Base-by-base conservation (phyloP, 64 coral and sea anemone genomes). In the Montipora cactus region DNA sequence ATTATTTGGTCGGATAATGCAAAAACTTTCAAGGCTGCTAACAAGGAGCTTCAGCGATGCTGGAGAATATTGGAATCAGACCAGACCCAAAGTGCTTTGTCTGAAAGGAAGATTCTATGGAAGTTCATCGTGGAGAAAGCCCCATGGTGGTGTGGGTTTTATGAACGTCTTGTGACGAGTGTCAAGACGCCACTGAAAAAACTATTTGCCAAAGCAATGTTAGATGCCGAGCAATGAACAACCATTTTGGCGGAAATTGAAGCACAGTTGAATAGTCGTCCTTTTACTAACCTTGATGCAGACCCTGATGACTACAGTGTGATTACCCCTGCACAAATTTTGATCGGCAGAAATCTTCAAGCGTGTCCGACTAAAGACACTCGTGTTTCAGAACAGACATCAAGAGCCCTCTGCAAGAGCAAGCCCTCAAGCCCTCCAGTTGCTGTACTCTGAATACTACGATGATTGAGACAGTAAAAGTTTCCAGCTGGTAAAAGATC, bases 261-360 rank as follows among this genome's bases (percentile, higher is more conserved):
- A 44, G 47, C 78, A 48, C 78, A 80, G 52, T 14, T 80, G 47
- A 80, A 80, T 1, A 80, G 78, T 49, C 78, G 78, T 50, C 78
- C 78, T 49, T 4, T 80, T 49, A 80, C 7, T 49, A 49, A 80
- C 78, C 44, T 80, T 58, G 78, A 1, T 49, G 78, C 78, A 49
- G 78, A 80, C 52, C 78, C 78, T 51, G 52, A 80, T 80, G 78
- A 80, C 16, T 58, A 16, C 47, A 80, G 52, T 18, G 78, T 80
- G 14, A 80, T 80, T 58, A 49, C 78, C 52, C 44, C 78, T 51
- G 3, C 44, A 18, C 78, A 80, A 13, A 80, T 80, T 73, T 12
- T 67, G 64, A 67, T 67, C 16, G 64, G 64, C 12, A 67, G 64
- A 67, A 67, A 67, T 67, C 64, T 67, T 67, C 16, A 67, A 67